Evolutionary conservation across 1,140 invertebrate genomes (phyloP).

Genomic region (Saxidomus purpurata): DNA sequence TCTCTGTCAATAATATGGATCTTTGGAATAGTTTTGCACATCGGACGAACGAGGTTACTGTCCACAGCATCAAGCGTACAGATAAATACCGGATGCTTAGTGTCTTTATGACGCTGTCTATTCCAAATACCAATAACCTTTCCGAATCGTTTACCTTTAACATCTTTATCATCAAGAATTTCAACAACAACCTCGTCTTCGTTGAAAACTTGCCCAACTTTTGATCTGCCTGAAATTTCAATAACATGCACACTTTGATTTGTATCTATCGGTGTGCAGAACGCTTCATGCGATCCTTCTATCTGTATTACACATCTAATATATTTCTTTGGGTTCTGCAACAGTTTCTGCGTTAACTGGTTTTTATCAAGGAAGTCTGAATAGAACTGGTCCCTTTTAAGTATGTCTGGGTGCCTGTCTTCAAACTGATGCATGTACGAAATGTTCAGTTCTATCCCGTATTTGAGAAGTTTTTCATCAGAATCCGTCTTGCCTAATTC

Average conservation of each 20-base stretch:
- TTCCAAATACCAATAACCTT: slow-evolving; percentile 76
- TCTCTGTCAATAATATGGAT: slow-evolving; percentile 73
- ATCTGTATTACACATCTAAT: slow-evolving; percentile 74
- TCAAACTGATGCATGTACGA: slow-evolving; percentile 48
- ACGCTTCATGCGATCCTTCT: slow-evolving; percentile 71
- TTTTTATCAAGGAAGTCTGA: background rate
- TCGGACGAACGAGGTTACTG: slow-evolving; percentile 78
- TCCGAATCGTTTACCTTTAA: slow-evolving; percentile 63
- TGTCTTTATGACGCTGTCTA: slow-evolving; percentile 62
- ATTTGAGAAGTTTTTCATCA: slow-evolving; percentile 2
- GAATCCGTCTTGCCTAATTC: background rate
- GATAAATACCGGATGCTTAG: slow-evolving; percentile 75
- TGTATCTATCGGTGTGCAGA: slow-evolving; percentile 67
- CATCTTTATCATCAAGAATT: slow-evolving; percentile 66
- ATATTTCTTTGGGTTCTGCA: slow-evolving; percentile 67
- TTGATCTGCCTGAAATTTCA: slow-evolving; percentile 78
- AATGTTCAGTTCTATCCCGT: slow-evolving; percentile 21
- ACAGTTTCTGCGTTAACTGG: slow-evolving; percentile 24
- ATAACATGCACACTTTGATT: slow-evolving; percentile 67
- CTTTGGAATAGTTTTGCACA: slow-evolving; percentile 82
- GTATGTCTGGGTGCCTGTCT: slow-evolving; percentile 44
- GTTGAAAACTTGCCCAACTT: slow-evolving; percentile 78
- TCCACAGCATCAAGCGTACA: slow-evolving; percentile 77
- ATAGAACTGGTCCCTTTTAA: slow-evolving; percentile 34
- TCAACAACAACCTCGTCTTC: slow-evolving; percentile 82